A percentile compares a stretch with the other conserved stretches of the same genome.
Evolutionary conservation across 2,113 vertebrate genomes (phyloP).

Genomic region (Halichoeres trimaculatus): DNA sequence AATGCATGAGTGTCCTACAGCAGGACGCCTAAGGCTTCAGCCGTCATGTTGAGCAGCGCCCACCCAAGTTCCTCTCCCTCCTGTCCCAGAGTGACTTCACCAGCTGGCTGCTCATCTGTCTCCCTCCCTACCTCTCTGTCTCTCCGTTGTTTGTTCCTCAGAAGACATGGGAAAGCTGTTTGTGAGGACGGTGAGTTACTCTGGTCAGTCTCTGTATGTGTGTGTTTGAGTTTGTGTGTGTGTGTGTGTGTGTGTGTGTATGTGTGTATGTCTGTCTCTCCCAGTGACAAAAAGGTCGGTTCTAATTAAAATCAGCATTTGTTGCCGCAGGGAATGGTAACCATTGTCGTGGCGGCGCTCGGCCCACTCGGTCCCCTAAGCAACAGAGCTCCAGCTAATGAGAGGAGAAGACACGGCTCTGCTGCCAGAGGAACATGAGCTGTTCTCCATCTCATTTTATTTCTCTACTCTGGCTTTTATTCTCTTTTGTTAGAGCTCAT

Average conservation of each 20-base stretch:
- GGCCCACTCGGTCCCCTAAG: slow-evolving; percentile 60
- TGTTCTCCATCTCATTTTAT: slow-evolving; percentile 27
- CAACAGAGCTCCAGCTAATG: slow-evolving; percentile 72
- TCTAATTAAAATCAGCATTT: slow-evolving; percentile 78
- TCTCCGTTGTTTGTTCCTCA: slow-evolving; percentile 39
- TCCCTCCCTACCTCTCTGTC: slow-evolving; percentile 25
- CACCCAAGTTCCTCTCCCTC: slow-evolving; percentile 39
- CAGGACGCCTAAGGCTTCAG: slow-evolving; percentile 61
- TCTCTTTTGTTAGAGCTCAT: slow-evolving; percentile 20
- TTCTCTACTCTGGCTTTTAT: slow-evolving; percentile 32
- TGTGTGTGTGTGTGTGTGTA: slow-evolving; percentile 15
- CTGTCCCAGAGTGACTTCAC: slow-evolving; percentile 52
- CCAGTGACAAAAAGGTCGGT: slow-evolving; percentile 68
- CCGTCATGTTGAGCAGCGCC: slow-evolving; percentile 51
- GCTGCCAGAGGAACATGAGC: slow-evolving; percentile 43
- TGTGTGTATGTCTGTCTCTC: slow-evolving; percentile 23
- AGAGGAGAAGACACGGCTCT: slow-evolving; percentile 51
- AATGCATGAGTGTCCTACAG: slow-evolving; percentile 66
- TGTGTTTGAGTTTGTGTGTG: slow-evolving; percentile 14
- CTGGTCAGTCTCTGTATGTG: slow-evolving; percentile 38
- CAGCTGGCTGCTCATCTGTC: slow-evolving; percentile 64
- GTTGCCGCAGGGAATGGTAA: slow-evolving; percentile 58
- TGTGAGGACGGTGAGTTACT: slow-evolving; percentile 31
- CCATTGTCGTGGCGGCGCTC: slow-evolving; percentile 53
- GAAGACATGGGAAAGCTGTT: slow-evolving; percentile 22